phyloP scores from a whole-genome alignment of 1,140 invertebrate genomes.

The Saccostrea cuccullata region DNA sequence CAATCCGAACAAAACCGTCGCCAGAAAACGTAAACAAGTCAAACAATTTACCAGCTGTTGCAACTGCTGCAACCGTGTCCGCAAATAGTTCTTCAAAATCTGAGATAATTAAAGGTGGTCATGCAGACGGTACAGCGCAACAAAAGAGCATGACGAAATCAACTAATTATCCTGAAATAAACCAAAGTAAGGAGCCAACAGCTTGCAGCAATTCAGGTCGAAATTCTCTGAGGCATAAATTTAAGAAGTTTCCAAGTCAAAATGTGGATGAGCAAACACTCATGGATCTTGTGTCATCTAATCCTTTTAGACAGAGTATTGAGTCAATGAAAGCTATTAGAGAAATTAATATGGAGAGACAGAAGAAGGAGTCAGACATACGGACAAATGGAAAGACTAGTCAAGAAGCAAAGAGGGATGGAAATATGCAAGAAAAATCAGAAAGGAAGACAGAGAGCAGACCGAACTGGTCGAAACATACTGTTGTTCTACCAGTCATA shows the following conservation, averaged over 20 bases:
- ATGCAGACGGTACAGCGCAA: not conserved
- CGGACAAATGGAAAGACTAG: not conserved
- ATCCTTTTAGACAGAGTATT: slow-evolving; percentile 13
- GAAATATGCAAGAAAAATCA: not conserved
- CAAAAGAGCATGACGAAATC: not conserved
- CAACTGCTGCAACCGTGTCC: not conserved
- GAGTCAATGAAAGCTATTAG: slow-evolving; percentile 6
- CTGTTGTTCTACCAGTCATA: not conserved
- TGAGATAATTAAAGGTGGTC: not conserved
- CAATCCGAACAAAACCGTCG: not conserved
- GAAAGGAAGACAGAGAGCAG: not conserved
- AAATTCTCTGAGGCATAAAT: not conserved
- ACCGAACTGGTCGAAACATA: not conserved
- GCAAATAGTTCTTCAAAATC: not conserved
- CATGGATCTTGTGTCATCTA: not conserved
- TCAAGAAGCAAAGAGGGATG: not conserved
- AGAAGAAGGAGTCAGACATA: not conserved
- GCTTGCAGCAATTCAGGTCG: too few species aligned
- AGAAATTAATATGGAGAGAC: not conserved
- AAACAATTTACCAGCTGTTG: not conserved
- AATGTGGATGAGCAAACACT: not conserved
- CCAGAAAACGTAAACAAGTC: not conserved
- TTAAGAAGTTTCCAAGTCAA: not conserved
- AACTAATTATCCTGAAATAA: not conserved
- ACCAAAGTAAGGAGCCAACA: not conserved